Base-by-base conservation (phyloP, 2,113 vertebrate species). In the Burhinus oedicnemus region DNA sequence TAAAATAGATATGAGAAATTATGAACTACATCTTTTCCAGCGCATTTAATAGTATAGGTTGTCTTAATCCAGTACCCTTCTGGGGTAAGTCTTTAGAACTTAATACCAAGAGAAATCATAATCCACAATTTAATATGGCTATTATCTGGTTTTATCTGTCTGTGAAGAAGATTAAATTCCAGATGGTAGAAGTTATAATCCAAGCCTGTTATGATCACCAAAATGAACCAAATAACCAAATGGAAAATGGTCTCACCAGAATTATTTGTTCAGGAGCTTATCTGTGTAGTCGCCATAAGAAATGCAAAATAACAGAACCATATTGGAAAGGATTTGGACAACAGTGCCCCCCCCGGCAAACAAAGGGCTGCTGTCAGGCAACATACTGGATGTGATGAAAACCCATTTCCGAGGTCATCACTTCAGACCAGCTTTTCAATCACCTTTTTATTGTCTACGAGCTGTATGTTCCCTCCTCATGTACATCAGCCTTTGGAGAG, bases 91-190 rank as follows among this genome's bases (percentile, higher is more conserved):
- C 64, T 92, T 95, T 68, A 93, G 77, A 87, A 95, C 70, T 96
- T 97, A 97, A 98, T 97, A 96, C 89, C 44, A 80, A 94, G 92
- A 93, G 94, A 95, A 93, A 96, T 96, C 81, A 97, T 95, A 98
- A 95, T 96, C 96, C 95, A 96, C 89, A 96, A 93, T 97, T 97
- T 97, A 97, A 96, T 97, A 95, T 96, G 95, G 93, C 93, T 96
- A 91, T 97, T 94, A 95, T 93, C 95, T 97, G 94, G 93, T 96
- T 97, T 97, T 98, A 92, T 87, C 96, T 96, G 97, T 97, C 96
- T 97, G 95, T 96, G 96, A 94, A 97, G 96, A 97, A 97, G 96
- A 98, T 98, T 98, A 97, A 93, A 94, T 96, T 95, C 96, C 96
- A 97, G 97, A 97, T 95, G 95, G 95, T 97, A 89, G 88, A 91